Conservation (phyloP, 2,888 invertebrate genomes). For the Leucophora obtusa region DNA sequence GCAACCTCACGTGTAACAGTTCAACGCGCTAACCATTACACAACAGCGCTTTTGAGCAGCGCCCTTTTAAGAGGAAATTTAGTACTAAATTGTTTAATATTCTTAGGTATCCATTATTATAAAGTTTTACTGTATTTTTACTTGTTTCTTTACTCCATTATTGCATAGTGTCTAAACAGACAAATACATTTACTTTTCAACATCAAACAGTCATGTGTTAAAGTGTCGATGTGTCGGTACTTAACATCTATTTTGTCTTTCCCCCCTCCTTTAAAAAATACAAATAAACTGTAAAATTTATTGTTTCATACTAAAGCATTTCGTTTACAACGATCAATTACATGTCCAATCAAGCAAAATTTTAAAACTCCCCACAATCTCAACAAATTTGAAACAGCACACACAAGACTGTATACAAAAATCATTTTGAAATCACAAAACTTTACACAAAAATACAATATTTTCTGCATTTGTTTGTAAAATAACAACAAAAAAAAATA, state of each 20-base stretch:
- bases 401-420: constrained; percentile 22
- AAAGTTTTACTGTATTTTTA: too few species aligned
- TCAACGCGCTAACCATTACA: too few species aligned
- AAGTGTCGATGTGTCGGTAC: constrained; percentile 48
- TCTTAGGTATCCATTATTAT: too few species aligned
- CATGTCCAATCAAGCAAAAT: constrained; percentile 75
- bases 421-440: constrained; percentile 23
- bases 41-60: too few species aligned
- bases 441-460: not conserved
- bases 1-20: too few species aligned
- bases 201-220: constrained; percentile 33
- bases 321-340: constrained; percentile 74
- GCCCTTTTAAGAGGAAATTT: too few species aligned
- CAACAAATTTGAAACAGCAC: constrained; percentile 18
- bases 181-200: constrained; percentile 4
- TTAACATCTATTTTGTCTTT: constrained; percentile 40
- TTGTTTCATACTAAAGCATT: constrained; percentile 43
- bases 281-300: constrained; percentile 17
- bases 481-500: constrained; percentile 21
- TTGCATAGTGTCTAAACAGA: too few species aligned
- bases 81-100: too few species aligned
- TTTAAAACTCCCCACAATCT: constrained; percentile 39
- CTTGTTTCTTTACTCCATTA: too few species aligned
- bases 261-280: too few species aligned
- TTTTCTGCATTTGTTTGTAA: constrained; percentile 34